Evolutionary conservation across 2,888 invertebrate species (phyloP), one percentile per base, ranked within the genome.

Genomic region (Papilio gigon): DNA sequence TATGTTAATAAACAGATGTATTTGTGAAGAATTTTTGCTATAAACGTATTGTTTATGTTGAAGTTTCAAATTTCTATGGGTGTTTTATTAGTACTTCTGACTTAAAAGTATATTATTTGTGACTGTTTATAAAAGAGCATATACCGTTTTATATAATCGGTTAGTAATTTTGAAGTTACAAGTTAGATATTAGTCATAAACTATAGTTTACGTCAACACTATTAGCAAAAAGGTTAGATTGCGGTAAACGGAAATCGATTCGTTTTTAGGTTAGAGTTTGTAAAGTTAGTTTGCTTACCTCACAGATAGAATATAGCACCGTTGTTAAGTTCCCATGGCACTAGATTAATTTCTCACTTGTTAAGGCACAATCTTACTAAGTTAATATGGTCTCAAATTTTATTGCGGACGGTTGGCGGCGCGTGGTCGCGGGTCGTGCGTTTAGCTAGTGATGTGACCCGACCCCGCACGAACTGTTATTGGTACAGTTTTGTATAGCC

Each of bases 331-430:
- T 63, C 58, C 68, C 68, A 22, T 59, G 68, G 70, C 72, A 68
- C 71, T 71, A 63, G 63, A 67, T 61, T 63, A 69, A 56, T 53
- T 64, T 75, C 70, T 71, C 71, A 76, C 67, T 74, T 44, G 64
- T 70, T 79, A 81, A 80, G 81, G 81, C 81, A 83, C 83, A 78
- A 70, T 73, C 74, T 76, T 74, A 61, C 65, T 74, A 74, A 74
- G 72, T 71, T 74, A 72, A 64, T 73, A 71, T 71, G 75, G 71
- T 75, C 73, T 71, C 72, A 73, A 73, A 67, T 68, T 62, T 70
- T 71, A 70, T 70, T 71, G 72, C 64, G 71, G 74, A 74, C 75
- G 74, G 73, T 76, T 71, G 66, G 58, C 44, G 71, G 72, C 75
- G 74, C 74, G 70, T 70, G 68, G 58, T 68, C 56, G 58, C 37